phyloP scores from a whole-genome alignment of 2,888 invertebrate genomes.

The Netelia inedita region DNA sequence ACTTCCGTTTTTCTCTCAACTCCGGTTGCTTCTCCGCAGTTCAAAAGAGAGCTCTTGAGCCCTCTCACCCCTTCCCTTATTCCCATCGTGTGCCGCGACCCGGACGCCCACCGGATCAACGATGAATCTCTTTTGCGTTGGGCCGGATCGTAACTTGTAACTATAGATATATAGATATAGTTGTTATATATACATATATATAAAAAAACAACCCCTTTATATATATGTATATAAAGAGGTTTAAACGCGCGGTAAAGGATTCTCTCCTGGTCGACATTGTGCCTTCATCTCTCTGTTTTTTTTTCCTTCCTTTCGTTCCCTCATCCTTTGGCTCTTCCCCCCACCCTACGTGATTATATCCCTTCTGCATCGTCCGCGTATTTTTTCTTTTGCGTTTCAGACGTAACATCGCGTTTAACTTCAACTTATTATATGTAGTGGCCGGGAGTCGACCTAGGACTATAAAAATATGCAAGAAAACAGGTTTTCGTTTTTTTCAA shows the following conservation, averaged over 20 bases:
- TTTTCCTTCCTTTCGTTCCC: conserved; percentile 25
- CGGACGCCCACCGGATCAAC: conserved; percentile 56
- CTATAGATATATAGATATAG: background rate
- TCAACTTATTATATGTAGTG: conserved; percentile 43
- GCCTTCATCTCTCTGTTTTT: conserved; percentile 24
- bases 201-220: too few species aligned
- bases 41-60: conserved; percentile 60
- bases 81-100: conserved; percentile 28
- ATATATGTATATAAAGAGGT: conserved; percentile 21
- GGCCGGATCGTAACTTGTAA: background rate
- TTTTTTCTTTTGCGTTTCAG: background rate
- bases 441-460: conserved; percentile 17
- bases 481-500: too few species aligned
- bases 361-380: conserved; percentile 21
- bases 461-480: background rate
- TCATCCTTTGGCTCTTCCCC: conserved; percentile 20
- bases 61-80: conserved; percentile 39
- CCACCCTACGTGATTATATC: conserved; percentile 38
- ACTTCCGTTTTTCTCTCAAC: conserved; percentile 49
- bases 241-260: conserved; percentile 59
- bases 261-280: conserved; percentile 60
- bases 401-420: conserved; percentile 49
- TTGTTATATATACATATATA: conserved; percentile 6
- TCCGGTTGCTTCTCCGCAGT: conserved; percentile 34
- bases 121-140: conserved; percentile 58